phyloP scores from a whole-genome alignment of 1,140 invertebrate genomes.

The Halesus radiatus region DNA sequence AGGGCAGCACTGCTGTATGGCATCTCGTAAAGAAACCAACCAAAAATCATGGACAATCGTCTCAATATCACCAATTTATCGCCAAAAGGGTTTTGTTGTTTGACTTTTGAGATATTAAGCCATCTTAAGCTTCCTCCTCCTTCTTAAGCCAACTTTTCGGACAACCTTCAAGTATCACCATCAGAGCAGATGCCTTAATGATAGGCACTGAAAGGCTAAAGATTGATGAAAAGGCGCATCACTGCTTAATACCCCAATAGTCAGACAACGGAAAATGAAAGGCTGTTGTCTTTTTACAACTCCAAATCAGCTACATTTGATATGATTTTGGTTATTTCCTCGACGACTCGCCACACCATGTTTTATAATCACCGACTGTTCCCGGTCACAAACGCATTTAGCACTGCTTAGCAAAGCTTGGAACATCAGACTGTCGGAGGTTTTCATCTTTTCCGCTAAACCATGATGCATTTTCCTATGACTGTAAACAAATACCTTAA shows the following conservation, averaged over 20 bases:
- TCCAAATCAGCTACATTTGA: neutral
- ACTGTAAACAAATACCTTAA: neutral
- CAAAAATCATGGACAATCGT: neutral
- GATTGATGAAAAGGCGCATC: too few species aligned
- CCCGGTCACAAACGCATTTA: conserved; percentile 11
- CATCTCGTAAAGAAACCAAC: neutral
- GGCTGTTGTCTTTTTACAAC: too few species aligned
- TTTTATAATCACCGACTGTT: conserved; percentile 14
- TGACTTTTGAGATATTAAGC: too few species aligned
- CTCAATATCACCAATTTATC: too few species aligned
- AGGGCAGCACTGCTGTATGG: conserved; percentile 39
- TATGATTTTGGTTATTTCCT: neutral
- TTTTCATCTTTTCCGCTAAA: conserved; percentile 33
- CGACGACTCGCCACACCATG: neutral
- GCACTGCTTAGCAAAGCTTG: conserved; percentile 44
- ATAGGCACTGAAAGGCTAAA: too few species aligned
- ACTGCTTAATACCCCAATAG: too few species aligned
- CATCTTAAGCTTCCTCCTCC: too few species aligned
- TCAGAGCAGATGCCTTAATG: too few species aligned
- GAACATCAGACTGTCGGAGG: conserved; percentile 36
- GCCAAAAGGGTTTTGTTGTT: too few species aligned
- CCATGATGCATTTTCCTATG: conserved; percentile 32
- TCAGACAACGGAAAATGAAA: too few species aligned
- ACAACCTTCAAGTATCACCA: too few species aligned
- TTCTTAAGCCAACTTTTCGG: too few species aligned